Base-by-base conservation (phyloP, 1,140 invertebrate species). In the Riptortus pedestris region DNA sequence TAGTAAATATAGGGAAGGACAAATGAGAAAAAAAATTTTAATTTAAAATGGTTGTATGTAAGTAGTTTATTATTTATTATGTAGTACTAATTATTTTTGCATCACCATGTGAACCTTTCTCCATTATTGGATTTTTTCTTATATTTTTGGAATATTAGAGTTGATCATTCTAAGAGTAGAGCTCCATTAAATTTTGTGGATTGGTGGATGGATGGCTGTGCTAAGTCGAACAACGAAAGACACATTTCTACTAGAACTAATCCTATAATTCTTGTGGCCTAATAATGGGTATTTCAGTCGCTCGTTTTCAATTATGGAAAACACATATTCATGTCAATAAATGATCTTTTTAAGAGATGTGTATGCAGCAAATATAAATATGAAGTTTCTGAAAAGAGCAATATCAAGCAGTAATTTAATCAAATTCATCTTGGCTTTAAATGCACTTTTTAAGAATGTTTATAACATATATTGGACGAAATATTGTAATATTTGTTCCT, bases 401-500 rank as follows among this genome's bases (percentile, higher is more conserved):
- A 47, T 47, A 47, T 2, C 22, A 20, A 47, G 18, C 45, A 47
- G 45, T 22, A n/a, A 20, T 47, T 47, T 22, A 47, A 47, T 47
- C 18, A 47, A 47, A 47, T 12, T 47, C 45, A n/a, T n/a, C 22
- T 47, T 47, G 4, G 45, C n/a, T 22, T 47, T 47, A 20, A 9
- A 3, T 47, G 45, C 45, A 47, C 45, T 5, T 47, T 47, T 47
- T n/a, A n/a, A 47, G 18, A 20, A 47, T 47, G 22, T 47, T 47
- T 20, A n/a, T 20, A 22, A 20, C 18, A 47, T 47, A 47, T 20
- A 47, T 47, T 47, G 45, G 45, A 47, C 45, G 45, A 47, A 47
- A 22, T 47, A 47, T 47, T 47, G 45, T 47, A 47, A 47, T 22
- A n/a, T 47, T 47, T 47, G 45, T 47, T 47, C 45, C 45, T 47